These are phyloP conservation scores for Eretmodus cyanostictus DNA, from an alignment of 2,113 vertebrate genomes.

Conservation along the genomic window DNA sequence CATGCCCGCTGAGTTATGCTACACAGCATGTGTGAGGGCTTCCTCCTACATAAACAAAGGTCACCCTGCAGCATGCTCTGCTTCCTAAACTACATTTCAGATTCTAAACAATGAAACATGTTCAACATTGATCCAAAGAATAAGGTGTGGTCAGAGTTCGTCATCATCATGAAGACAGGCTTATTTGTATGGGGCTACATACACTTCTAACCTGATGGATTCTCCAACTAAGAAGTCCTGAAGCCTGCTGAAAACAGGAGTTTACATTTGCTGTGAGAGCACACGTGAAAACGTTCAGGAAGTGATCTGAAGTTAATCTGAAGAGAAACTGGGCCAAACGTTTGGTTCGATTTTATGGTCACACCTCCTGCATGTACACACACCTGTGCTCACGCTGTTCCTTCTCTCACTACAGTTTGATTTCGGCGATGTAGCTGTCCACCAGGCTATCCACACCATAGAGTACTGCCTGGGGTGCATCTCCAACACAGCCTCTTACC, in stretches of 20 bases:
- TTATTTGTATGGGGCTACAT: not conserved
- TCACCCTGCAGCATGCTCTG: not conserved
- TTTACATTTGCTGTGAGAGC: not conserved
- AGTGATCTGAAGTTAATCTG: not conserved
- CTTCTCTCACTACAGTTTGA: slow-evolving; percentile 77
- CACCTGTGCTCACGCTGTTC: not conserved
- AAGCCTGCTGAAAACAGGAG: not conserved
- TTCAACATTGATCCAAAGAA: not conserved
- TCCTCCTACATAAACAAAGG: not conserved
- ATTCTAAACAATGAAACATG: not conserved
- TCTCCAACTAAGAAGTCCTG: not conserved
- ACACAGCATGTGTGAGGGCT: not conserved
- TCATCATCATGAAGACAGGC: not conserved
- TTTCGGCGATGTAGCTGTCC: slow-evolving; percentile 88
- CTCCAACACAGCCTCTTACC: slow-evolving; percentile 95
- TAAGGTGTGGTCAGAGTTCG: not conserved
- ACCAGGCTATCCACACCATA: slow-evolving; percentile 98
- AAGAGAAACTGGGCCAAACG: not conserved
- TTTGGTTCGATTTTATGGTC: not conserved
- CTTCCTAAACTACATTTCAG: not conserved
- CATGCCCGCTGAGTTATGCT: not conserved
- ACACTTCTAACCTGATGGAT: not conserved
- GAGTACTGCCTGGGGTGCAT: slow-evolving; percentile 98
- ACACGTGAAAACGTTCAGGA: not conserved
- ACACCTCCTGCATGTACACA: too few species aligned